Evolutionary conservation across 2,113 vertebrate genomes (phyloP), one percentile per base, ranked within the genome.

Genomic region (Prietella phreatophila): DNA sequence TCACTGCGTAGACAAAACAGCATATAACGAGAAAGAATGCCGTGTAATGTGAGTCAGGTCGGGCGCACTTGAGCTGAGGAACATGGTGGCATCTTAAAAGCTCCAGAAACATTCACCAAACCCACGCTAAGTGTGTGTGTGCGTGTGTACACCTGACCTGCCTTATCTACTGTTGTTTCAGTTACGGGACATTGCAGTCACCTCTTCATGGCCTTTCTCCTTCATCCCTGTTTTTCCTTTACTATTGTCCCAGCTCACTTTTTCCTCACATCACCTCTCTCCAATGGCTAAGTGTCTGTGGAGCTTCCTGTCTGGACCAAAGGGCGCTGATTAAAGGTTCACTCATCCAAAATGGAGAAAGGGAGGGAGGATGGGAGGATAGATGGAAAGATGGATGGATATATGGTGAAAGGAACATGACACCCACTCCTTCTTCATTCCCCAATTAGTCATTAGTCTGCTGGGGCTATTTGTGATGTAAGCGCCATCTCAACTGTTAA

Each of bases 401-500:
- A n/a, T 76, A 83, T 80, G 47, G 30, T 87, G 67, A 69, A 5
- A 76, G 73, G 76, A 84, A n/a, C 27, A 10, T 86, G 73, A 83
- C 85, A 82, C 79, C 76, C 27, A 75, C 81, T 84, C 84, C 82
- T 63, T 55, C 83, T 20, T 89, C 80, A 78, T 85, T 87, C 50
- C 83, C 69, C 71, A 56, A 85, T 89, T 89, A 89, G 88, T 56
- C 67, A 85, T 90, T 87, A 82, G 87, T 67, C 82, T 86, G 61
- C 76, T 60, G 78, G 85, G 81, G 83, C 55, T 63, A 47, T 56
- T 14, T 67, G 73, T 83, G 87, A 86, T 55, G 86, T 88, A 88
- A 90, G 81, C 56, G 58, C 73, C 0, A 78, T 90, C 84, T 85
- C 17, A 78, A 53, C 69, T 50, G 75, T 88, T 86, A 83, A 85